Evolutionary conservation across 2,888 invertebrate species (phyloP), one percentile per base, ranked within the genome.

Genomic region (Agrotis exclamationis): DNA sequence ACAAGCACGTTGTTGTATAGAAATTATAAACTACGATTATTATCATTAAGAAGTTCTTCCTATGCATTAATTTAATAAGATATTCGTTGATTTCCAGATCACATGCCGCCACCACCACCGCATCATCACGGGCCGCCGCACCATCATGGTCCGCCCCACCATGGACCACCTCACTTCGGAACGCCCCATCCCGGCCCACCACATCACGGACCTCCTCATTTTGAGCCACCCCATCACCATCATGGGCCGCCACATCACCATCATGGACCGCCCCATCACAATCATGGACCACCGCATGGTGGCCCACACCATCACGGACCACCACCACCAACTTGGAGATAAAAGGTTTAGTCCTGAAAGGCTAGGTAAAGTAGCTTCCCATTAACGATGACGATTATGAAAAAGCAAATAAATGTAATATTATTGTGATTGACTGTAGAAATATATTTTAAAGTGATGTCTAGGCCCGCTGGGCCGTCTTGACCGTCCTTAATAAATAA

Each of bases 101-200:
- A 48, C 33, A 90, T 90, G 89, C 82, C 87, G 3, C 85, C 56
- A 33, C 85, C 56, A 33, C 85, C 87, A 22, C 88, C 88, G 6
- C 88, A 39, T 84, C 68, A 53, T 4, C 68, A 68, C 45, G 70
- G 51, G 44, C 88, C 83, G 20, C 85, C 75, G 3, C 88, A 44
- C 85, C 76, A 73, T 33, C 74, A 70, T 7, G 70, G 69, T 24
- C 88, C 82, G 22, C 85, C 77, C 1, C 85, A 75, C n/a, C 83
- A 83, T 4, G 75, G 74, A 0, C 65, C 72, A 1, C 76, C 69
- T 0, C 73, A 72, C 18, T 71, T 71, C 0, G 72, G 68, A 0
- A 67, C 74, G 0, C 79, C 67, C 0, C 74, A 64, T 13, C 71
- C 48, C 6, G 78, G 67, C 0, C 85, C 88, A 5, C 89, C 87